These are phyloP conservation scores for Serinus canaria DNA, from an alignment of 2,113 vertebrate species.

Conservation along the genomic window DNA sequence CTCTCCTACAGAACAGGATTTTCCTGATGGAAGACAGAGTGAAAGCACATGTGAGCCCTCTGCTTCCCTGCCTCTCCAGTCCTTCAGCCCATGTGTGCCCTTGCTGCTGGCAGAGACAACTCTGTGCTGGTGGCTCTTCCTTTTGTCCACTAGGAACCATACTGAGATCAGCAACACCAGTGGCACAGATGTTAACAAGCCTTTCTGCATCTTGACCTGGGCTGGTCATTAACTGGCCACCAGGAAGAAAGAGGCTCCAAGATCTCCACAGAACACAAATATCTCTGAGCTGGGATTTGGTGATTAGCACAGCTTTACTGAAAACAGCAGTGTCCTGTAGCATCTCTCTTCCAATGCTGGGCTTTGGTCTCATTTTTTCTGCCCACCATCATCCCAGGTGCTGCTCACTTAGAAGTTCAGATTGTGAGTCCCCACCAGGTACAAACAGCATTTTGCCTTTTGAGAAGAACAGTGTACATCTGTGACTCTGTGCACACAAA, in stretches of 20 bases:
- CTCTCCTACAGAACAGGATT: neutral
- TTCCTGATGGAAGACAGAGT: neutral
- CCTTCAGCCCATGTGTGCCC: neutral
- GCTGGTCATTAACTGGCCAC: neutral
- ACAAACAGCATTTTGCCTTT: neutral
- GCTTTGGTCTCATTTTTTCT: neutral
- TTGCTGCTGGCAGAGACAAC: neutral
- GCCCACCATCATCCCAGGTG: neutral
- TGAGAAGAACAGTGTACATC: fast-evolving
- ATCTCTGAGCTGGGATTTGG: neutral
- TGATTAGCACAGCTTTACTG: neutral
- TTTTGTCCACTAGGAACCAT: constrained; percentile 16
- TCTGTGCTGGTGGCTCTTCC: neutral
- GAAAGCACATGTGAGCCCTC: neutral
- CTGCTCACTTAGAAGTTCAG: neutral
- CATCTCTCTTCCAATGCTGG: fast-evolving
- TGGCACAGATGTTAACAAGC: neutral
- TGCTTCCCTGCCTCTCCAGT: neutral
- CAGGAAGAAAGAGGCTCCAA: neutral
- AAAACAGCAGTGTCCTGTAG: neutral
- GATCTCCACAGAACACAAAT: neutral
- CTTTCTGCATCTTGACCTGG: neutral
- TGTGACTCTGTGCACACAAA: neutral
- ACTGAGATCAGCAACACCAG: neutral
- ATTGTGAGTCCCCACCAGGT: neutral